phyloP scores from a whole-genome alignment of 2,888 invertebrate genomes.

The Ganaspis brasiliensis region DNA sequence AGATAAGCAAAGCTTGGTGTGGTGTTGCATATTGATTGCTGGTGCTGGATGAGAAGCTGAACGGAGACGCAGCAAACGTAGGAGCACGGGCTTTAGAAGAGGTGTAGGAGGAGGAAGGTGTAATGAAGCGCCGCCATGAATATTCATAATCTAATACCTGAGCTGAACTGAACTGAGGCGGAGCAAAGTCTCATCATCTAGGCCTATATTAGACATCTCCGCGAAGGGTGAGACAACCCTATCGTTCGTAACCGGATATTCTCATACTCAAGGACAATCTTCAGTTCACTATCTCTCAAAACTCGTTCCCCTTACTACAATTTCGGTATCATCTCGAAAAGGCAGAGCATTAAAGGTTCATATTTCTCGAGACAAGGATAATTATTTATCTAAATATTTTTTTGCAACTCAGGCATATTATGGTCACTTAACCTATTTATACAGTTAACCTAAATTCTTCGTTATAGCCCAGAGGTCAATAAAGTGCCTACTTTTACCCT shows the following conservation, averaged over 20 bases:
- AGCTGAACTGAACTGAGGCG: constrained; percentile 76
- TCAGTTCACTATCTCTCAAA: constrained; percentile 20
- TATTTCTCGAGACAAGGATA: constrained; percentile 6
- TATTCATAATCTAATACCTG: constrained; percentile 81
- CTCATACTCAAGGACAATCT: constrained; percentile 55
- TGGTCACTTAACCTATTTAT: no score
- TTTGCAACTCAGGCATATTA: not conserved
- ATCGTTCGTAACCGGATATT: constrained; percentile 65
- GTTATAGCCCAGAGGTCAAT: no score
- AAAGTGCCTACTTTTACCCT: no score
- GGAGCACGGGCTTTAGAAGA: constrained; percentile 38
- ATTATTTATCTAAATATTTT: not conserved
- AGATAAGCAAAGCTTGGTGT: constrained; percentile 78
- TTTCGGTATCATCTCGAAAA: constrained; percentile 16
- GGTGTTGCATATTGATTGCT: constrained; percentile 79
- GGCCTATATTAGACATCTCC: constrained; percentile 77
- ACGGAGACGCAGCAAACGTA: constrained; percentile 47
- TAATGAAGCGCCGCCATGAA: constrained; percentile 81
- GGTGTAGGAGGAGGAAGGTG: constrained; percentile 70
- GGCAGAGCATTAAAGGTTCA: constrained; percentile 11
- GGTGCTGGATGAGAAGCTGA: constrained; percentile 61
- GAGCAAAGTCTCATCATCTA: constrained; percentile 72
- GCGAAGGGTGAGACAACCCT: constrained; percentile 60
- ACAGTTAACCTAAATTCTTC: no score
- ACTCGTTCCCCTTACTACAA: constrained; percentile 18